These are phyloP conservation scores for Drosophila mayri DNA, from an alignment of 1,140 invertebrate genomes.

Conservation along the genomic window DNA sequence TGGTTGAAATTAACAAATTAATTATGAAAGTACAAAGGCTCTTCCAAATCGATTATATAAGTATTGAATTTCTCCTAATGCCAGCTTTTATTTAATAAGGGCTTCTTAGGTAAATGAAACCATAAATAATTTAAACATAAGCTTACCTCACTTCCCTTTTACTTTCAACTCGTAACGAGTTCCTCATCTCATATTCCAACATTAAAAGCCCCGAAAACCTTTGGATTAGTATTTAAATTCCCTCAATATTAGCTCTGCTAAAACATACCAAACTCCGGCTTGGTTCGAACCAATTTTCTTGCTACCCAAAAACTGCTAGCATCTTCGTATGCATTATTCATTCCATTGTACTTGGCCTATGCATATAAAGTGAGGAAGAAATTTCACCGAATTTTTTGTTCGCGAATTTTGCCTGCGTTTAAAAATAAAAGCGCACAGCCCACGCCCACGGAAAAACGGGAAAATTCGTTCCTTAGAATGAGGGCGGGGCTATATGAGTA, in stretches of 20 bases:
- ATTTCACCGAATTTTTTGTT: conserved; percentile 20
- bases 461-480: conserved; percentile 52
- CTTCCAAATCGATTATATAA: background rate
- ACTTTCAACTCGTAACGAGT: conserved; percentile 2
- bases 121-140: background rate
- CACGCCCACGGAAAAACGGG: conserved; percentile 6
- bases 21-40: too few relatives aligned
- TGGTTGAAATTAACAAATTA: background rate
- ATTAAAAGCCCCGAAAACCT: background rate
- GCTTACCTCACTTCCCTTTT: background rate
- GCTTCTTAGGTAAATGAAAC: background rate
- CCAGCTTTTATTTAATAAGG: background rate
- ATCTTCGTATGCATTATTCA: conserved; percentile 48
- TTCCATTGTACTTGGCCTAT: conserved; percentile 46
- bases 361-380: conserved; percentile 41
- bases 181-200: background rate
- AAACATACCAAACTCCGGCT: conserved; percentile 17
- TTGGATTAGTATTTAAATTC: conserved; percentile 19
- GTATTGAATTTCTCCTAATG: background rate
- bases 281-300: conserved; percentile 34
- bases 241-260: conserved; percentile 4
- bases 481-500: conserved; percentile 28
- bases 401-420: conserved; percentile 29
- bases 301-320: background rate
- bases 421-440: conserved; percentile 37